Evolutionary conservation across 2,888 invertebrate genomes (phyloP).

Genomic region (Bellardia pandia): DNA sequence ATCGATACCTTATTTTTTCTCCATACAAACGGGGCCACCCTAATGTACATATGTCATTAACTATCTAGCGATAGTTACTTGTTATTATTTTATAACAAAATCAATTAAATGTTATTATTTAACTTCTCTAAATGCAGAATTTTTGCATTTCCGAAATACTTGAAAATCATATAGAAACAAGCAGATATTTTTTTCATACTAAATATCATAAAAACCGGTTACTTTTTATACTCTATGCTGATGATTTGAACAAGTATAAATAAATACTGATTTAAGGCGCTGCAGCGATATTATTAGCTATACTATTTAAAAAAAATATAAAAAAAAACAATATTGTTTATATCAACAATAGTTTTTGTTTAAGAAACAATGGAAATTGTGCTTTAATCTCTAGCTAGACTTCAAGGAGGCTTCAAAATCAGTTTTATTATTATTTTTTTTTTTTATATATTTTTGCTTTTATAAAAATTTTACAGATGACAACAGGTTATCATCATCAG

Average conservation of each 20-base stretch:
- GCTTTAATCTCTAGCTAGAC: conserved; percentile 19
- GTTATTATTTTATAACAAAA: background rate
- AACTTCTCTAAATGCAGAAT: background rate
- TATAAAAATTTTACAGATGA: conserved; percentile 2
- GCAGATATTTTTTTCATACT: background rate
- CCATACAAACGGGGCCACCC: no score
- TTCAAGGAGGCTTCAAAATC: conserved; percentile 39
- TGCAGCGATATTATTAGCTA: background rate
- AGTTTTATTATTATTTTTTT: background rate
- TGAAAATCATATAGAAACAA: background rate
- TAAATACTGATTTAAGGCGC: background rate
- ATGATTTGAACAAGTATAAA: conserved; percentile 1
- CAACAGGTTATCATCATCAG: conserved; percentile 61
- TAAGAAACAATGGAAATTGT: conserved; percentile 45
- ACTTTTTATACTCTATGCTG: background rate
- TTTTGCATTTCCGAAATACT: background rate
- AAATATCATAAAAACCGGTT: conserved; percentile 16
- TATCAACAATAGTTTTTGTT: conserved; percentile 15
- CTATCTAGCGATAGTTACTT: no score
- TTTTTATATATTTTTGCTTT: background rate
- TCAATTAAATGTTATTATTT: background rate
- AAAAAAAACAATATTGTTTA: conserved; percentile 15
- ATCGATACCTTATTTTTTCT: no score
- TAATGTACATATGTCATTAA: no score
- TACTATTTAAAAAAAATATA: background rate